Conservation (phyloP, 2,797 vertebrate genomes). For the Phoeniculus purpureus region DNA sequence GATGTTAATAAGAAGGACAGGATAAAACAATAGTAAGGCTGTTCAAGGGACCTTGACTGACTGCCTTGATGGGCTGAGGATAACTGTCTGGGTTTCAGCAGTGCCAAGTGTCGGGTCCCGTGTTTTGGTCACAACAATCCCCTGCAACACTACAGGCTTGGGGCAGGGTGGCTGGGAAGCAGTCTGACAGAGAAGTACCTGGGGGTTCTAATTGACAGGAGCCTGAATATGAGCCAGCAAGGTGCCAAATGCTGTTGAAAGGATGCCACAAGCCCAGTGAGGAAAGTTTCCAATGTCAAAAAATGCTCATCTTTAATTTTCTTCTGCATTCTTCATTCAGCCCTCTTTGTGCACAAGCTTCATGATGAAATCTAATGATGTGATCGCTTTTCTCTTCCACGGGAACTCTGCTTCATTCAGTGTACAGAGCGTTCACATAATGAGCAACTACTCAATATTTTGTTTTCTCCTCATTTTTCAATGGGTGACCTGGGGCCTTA, state of each 20-base stretch:
- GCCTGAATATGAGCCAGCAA: too few relatives aligned
- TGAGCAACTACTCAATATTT: constrained; percentile 42
- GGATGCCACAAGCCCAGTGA: neutral
- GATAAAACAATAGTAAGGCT: neutral
- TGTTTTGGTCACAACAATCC: too few relatives aligned
- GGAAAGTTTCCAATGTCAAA: neutral
- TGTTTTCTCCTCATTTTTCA: constrained; percentile 50
- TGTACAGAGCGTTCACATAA: constrained; percentile 24
- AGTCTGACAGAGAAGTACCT: too few relatives aligned
- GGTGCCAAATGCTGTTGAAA: neutral
- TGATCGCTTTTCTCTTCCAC: neutral
- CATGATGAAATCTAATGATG: constrained; percentile 37
- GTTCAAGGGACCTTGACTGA: too few relatives aligned
- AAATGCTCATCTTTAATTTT: neutral
- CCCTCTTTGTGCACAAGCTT: neutral
- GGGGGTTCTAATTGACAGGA: too few relatives aligned
- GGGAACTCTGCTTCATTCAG: constrained; percentile 4
- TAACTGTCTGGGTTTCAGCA: too few relatives aligned
- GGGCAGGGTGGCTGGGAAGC: too few relatives aligned
- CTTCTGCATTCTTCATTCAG: neutral
- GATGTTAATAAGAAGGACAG: neutral
- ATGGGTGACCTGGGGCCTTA: constrained; percentile 18
- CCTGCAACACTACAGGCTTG: too few relatives aligned
- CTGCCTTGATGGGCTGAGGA: too few relatives aligned
- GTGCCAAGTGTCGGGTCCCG: too few relatives aligned